phyloP scores from a whole-genome alignment of 1,140 invertebrate species.

The Nomia melanderi region DNA sequence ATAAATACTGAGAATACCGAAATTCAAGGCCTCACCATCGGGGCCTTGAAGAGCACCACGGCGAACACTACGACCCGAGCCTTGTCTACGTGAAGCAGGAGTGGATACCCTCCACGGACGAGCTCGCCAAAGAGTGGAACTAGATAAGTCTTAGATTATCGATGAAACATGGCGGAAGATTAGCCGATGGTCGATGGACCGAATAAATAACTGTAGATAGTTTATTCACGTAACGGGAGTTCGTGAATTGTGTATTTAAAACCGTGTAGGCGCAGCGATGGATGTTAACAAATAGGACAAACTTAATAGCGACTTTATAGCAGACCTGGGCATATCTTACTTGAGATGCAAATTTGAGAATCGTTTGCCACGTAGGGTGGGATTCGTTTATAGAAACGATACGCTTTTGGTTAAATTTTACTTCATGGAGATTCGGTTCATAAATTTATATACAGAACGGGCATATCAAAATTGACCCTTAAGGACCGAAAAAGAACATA shows the following conservation, averaged over 20 bases:
- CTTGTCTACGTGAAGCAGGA: constrained; percentile 79
- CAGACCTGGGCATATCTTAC: neutral
- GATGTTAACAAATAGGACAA: constrained; percentile 15
- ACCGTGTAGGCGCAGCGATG: constrained; percentile 9
- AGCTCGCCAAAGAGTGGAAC: constrained; percentile 75
- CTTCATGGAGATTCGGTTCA: too few relatives aligned
- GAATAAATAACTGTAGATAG: constrained; percentile 10
- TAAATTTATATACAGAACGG: too few relatives aligned
- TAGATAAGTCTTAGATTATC: constrained; percentile 49
- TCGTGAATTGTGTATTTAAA: constrained; percentile 10
- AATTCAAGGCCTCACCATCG: constrained; percentile 77
- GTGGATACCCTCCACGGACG: constrained; percentile 74
- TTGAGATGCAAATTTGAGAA: too few relatives aligned
- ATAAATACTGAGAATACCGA: constrained; percentile 80
- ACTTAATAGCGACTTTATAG: neutral
- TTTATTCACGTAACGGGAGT: constrained; percentile 13
- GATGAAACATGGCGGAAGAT: neutral
- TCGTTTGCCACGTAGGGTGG: too few relatives aligned
- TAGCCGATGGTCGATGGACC: neutral
- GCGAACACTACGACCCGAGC: constrained; percentile 67
- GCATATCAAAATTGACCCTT: too few relatives aligned
- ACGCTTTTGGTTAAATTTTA: too few relatives aligned
- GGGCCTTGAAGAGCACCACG: constrained; percentile 67
- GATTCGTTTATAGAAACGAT: too few relatives aligned
- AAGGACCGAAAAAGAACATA: too few relatives aligned